These are phyloP conservation scores for Bubo bubo DNA, from an alignment of 2,113 vertebrate genomes.

Conservation along the genomic window DNA sequence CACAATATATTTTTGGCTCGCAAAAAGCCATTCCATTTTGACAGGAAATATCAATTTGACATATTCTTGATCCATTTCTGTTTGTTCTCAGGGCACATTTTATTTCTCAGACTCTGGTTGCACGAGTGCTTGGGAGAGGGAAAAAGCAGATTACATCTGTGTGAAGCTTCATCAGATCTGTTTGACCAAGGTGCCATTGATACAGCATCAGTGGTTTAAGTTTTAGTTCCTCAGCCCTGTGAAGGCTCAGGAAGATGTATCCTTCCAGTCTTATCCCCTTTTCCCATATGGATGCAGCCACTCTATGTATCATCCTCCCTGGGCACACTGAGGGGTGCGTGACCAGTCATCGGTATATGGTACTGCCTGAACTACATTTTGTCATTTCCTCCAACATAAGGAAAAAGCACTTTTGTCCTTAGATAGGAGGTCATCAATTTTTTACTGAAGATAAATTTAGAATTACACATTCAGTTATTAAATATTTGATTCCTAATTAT, in stretches of 20 bases:
- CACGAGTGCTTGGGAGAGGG: background rate
- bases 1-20: background rate
- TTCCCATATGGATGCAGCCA: background rate
- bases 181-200: background rate
- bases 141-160: background rate
- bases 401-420: background rate
- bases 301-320: background rate
- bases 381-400: background rate
- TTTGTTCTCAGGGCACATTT: background rate
- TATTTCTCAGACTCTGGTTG: background rate
- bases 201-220: background rate
- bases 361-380: background rate
- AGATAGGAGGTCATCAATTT: background rate
- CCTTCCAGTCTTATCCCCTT: background rate
- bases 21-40: background rate
- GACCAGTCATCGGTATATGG: fast-evolving
- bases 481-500: background rate
- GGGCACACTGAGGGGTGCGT: background rate
- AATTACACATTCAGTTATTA: background rate
- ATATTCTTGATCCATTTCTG: background rate
- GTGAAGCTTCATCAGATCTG: background rate
- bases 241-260: background rate
- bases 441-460: background rate
- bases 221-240: background rate
- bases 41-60: background rate